phyloP scores from a whole-genome alignment of 2,113 vertebrate genomes.

The Nematolebias whitei region DNA sequence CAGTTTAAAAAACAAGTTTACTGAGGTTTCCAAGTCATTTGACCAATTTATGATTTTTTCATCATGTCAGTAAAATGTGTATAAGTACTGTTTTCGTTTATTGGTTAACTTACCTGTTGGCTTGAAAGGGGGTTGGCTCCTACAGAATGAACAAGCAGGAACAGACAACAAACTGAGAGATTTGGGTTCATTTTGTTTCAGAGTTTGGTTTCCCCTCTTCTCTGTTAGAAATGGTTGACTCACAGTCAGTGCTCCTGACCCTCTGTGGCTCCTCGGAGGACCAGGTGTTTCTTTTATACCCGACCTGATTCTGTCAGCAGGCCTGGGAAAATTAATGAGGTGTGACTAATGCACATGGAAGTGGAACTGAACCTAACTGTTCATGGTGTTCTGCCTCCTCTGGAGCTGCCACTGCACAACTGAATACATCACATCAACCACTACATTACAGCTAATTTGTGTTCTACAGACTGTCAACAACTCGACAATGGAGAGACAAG shows the following conservation, averaged over 20 bases:
- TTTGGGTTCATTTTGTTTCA: conserved; percentile 75
- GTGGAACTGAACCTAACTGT: conserved; percentile 21
- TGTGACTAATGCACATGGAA: conserved; percentile 61
- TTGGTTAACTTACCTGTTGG: conserved; percentile 67
- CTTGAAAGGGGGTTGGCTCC: conserved; percentile 67
- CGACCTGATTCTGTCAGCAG: conserved; percentile 66
- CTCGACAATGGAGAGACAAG: too few species aligned
- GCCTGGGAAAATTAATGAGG: conserved; percentile 57
- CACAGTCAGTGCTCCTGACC: background rate
- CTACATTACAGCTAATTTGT: background rate
- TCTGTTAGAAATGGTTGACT: background rate
- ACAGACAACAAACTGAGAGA: conserved; percentile 57
- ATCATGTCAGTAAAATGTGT: background rate
- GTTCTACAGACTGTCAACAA: too few species aligned
- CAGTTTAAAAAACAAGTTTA: background rate
- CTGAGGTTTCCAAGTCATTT: too few species aligned
- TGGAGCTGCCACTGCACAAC: background rate
- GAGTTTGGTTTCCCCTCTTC: background rate
- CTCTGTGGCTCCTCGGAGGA: background rate
- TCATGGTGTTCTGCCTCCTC: conserved; percentile 18
- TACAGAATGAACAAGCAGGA: conserved; percentile 59
- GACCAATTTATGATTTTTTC: too few species aligned
- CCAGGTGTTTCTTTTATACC: conserved; percentile 76
- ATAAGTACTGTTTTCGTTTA: background rate
- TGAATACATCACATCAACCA: background rate